Conservation (phyloP, 2,797 vertebrate species). For the Hydrolagus colliei region DNA sequence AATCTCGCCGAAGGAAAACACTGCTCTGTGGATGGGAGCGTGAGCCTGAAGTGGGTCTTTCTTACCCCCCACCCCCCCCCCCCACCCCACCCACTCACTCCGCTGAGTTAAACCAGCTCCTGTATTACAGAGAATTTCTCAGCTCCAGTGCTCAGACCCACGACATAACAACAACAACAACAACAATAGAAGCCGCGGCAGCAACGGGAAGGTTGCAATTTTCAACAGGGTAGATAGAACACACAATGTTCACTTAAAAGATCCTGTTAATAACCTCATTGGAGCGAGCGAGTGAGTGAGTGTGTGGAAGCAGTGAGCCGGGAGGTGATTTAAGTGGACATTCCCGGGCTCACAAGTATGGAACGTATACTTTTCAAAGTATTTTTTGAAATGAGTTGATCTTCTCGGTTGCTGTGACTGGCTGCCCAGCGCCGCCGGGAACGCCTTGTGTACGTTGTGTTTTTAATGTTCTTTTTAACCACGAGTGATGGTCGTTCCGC, state of each 20-base stretch:
- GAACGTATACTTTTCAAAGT: not conserved
- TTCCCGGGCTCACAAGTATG: not conserved
- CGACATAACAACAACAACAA: not conserved
- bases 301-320: no score
- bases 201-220: not conserved
- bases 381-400: not conserved
- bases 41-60: not conserved
- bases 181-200: no score
- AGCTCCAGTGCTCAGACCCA: not conserved
- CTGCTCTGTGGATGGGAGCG: not conserved
- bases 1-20: constrained; percentile 7
- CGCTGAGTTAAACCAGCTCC: not conserved
- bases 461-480: not conserved
- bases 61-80: not conserved
- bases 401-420: not conserved
- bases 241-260: not conserved
- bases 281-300: no score
- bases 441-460: not conserved
- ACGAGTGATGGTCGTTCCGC: not conserved
- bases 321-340: not conserved
- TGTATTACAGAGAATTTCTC: not conserved
- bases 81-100: no score
- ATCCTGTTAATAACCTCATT: no score
- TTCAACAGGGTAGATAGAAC: no score
- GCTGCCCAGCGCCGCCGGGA: not conserved